Conservation (phyloP, 2,113 vertebrate species). For the Ia io region DNA sequence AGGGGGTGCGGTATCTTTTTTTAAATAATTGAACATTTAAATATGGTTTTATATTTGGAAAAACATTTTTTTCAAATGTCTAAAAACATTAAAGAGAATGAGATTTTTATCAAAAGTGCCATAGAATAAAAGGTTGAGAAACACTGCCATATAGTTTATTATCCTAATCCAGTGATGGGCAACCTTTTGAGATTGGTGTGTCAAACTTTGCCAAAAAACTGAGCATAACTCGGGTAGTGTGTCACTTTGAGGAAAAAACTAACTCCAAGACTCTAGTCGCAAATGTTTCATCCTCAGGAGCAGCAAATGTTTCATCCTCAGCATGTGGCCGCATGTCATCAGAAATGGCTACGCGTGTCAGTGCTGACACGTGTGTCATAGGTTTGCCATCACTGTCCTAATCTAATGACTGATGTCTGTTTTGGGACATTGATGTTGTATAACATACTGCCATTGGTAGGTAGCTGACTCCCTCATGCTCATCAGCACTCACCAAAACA, state of each 20-base stretch:
- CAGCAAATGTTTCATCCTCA: no score
- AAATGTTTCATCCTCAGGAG: no score
- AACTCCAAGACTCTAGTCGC: no score
- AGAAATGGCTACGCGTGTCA: no score
- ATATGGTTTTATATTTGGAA: not conserved
- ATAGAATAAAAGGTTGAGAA: not conserved
- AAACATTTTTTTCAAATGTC: constrained; percentile 3
- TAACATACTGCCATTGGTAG: not conserved
- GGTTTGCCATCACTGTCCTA: no score
- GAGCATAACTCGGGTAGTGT: no score
- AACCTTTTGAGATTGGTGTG: no score
- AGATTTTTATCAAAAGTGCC: constrained; percentile 2
- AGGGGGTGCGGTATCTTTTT: not conserved
- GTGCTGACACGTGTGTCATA: no score
- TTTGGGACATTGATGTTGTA: not conserved
- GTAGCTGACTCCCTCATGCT: not conserved
- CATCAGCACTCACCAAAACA: not conserved
- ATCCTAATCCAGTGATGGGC: no score
- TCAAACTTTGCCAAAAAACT: no score
- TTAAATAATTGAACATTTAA: not conserved
- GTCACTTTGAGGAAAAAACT: no score
- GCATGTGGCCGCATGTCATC: no score
- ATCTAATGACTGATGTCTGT: not conserved
- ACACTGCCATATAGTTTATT: not conserved
- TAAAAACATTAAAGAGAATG: constrained; percentile 16